Percentiles rank a stretch among this genome's conserved stretches.
Evolutionary conservation across 2,113 vertebrate species (phyloP).

Genomic region (human): GRCh38 chr3:130280001-130280500

Average conservation of each 20-base stretch:
- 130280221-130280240: background rate
- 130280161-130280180: background rate
- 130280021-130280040: background rate
- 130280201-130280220: background rate
- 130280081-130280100: too few species aligned
- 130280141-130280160: background rate
- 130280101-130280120: background rate
- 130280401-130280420: background rate
- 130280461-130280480: background rate
- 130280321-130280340: background rate
- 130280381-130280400: background rate
- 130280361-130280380: background rate
- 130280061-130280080: background rate
- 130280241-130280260: background rate
- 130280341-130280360: background rate
- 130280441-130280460: background rate
- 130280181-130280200: background rate
- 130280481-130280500: background rate
- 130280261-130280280: background rate
- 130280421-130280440: background rate
- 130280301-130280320: background rate
- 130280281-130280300: background rate
- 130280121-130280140: background rate
- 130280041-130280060: background rate
- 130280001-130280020: background rate